Evolutionary conservation across 2,888 invertebrate genomes (phyloP), one percentile per base, ranked within the genome.

Genomic region (Xestia ashworthii): DNA sequence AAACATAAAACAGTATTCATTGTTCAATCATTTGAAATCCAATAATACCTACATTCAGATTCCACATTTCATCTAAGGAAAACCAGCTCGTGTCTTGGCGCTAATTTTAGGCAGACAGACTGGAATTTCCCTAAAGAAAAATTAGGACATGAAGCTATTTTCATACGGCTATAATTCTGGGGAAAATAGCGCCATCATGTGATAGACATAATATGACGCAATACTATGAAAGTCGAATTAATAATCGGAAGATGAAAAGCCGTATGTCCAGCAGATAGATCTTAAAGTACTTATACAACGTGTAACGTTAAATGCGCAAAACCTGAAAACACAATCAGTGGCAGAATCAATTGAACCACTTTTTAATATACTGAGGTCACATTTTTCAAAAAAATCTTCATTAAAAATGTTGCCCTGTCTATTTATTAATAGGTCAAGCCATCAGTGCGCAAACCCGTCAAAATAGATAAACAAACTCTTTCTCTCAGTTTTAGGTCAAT

Each of bases 181-280:
- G 53, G 32, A 81, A 84, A 75, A n/a, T 72, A 60, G 55, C 48
- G 46, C 68, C 44, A 78, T 71, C 41, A 60, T 53, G 60, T 71
- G 48, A 25, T 65, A 53, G 2, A 11, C 12, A 70, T 55, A 12
- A 19, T n/a, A 14, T 82, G 81, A 82, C 74, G 78, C 68, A 78
- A 80, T 66, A 41, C 65, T 76, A 85, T 84, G 81, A 81, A 88
- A 87, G 76, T 87, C 53, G 44, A 69, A 81, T 78, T 53, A 89
- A 88, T 84, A 84, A 79, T 69, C 67, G 48, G 68, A 86, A 75
- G 74, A 80, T 83, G 65, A 70, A 62, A 41, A 81, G n/a, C 48
- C 67, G 50, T 65, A 80, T 76, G 58, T 79, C 48, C 44, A 65
- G n/a, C 75, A 81, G 68, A 71, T 81, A 84, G 84, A 87, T n/a